Evolutionary conservation across 2,797 vertebrate species (phyloP).

Genomic region (Syncerus caffer): DNA sequence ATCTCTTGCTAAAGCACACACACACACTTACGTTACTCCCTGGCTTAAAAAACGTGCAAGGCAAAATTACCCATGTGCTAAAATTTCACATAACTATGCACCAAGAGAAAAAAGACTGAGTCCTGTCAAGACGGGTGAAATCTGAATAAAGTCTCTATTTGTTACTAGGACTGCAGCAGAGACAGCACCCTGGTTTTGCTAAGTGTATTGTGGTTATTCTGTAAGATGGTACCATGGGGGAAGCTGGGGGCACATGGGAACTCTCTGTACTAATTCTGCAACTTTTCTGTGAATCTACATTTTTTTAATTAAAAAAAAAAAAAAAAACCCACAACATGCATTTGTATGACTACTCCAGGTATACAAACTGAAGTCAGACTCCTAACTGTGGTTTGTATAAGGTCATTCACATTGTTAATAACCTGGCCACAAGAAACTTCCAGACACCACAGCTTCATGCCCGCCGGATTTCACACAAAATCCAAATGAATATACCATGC

Average conservation of each 20-base stretch:
- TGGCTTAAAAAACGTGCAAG: neutral
- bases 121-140: rapidly evolving
- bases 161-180: rapidly evolving
- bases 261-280: neutral
- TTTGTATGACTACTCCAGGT: neutral
- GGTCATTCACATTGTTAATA: neutral
- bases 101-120: neutral
- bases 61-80: neutral
- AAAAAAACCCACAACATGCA: neutral
- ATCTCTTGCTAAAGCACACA: neutral
- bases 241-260: too few species aligned
- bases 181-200: neutral
- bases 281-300: neutral
- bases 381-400: neutral
- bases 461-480: rapidly evolving
- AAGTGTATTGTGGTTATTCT: rapidly evolving
- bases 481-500: rapidly evolving
- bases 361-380: neutral
- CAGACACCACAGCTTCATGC: rapidly evolving
- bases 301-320: neutral
- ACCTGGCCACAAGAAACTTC: rapidly evolving
- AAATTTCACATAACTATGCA: neutral
- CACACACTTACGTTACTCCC: neutral
- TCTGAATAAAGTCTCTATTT: neutral
- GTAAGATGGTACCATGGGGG: rapidly evolving